These are phyloP conservation scores for Hemicrepidius hirtus DNA, from an alignment of 2,888 invertebrate species.

Conservation along the genomic window DNA sequence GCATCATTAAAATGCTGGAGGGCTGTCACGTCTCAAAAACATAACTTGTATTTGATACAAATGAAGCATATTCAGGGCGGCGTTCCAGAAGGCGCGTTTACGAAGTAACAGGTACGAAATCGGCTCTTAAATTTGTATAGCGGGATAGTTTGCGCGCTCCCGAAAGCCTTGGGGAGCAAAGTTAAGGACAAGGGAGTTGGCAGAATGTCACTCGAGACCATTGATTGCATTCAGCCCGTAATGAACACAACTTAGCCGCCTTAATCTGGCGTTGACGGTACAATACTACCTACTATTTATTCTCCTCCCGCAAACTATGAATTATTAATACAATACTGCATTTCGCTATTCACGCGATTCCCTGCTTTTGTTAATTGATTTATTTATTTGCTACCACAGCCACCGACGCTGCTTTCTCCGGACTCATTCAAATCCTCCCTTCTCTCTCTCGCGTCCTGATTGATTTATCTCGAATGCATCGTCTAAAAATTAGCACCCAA, in stretches of 20 bases:
- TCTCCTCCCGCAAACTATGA: constrained; percentile 50
- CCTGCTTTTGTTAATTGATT: constrained; percentile 44
- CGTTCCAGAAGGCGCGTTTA: constrained; percentile 36
- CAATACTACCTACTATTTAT: constrained; percentile 51
- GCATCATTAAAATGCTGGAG: constrained; percentile 39
- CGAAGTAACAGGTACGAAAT: constrained; percentile 41
- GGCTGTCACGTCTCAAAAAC: constrained; percentile 41
- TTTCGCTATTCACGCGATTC: constrained; percentile 39
- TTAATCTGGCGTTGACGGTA: constrained; percentile 53
- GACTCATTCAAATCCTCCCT: neutral
- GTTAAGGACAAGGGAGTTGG: constrained; percentile 45
- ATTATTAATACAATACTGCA: constrained; percentile 51
- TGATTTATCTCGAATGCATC: neutral
- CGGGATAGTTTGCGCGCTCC: constrained; percentile 35
- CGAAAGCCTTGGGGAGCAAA: constrained; percentile 40
- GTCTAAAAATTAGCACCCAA: constrained; percentile 14
- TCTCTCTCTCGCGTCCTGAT: neutral
- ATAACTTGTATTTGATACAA: constrained; percentile 49
- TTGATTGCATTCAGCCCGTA: constrained; percentile 52
- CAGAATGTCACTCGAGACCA: constrained; percentile 51
- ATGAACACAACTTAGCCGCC: constrained; percentile 55
- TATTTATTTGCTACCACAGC: constrained; percentile 46
- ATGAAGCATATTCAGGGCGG: constrained; percentile 38
- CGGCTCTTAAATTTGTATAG: constrained; percentile 29
- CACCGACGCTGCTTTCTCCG: neutral